Percentiles rank a stretch among this genome's conserved stretches.
Evolutionary conservation across 2,888 invertebrate genomes (phyloP).

Genomic region (Venusia cambrica): DNA sequence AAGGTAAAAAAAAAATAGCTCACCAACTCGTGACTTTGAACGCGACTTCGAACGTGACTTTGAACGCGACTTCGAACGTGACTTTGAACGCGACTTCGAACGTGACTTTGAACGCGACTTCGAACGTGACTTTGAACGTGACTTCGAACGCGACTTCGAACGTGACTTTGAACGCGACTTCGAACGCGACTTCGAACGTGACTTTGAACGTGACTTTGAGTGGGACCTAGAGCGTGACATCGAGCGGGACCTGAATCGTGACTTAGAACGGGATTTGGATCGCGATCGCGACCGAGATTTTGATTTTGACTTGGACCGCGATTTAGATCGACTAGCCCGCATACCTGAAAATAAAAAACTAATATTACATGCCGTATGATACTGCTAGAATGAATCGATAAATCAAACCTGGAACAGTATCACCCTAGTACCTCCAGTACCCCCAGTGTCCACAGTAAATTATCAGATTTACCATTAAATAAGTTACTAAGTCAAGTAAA

Average conservation of each 20-base stretch:
- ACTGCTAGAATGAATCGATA: no score
- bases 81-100: constrained; percentile 35
- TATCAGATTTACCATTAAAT: no score
- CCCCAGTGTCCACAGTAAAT: no score
- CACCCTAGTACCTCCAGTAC: background rate
- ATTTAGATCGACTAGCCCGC: constrained; percentile 39
- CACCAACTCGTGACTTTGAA: constrained; percentile 38
- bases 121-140: constrained; percentile 36
- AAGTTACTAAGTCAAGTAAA: no score
- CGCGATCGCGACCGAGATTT: constrained; percentile 35
- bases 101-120: constrained; percentile 47
- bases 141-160: constrained; percentile 33
- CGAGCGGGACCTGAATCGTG: constrained; percentile 37
- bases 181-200: constrained; percentile 25
- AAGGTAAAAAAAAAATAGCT: no score
- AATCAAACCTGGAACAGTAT: no score
- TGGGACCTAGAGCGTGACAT: constrained; percentile 34
- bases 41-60: constrained; percentile 26
- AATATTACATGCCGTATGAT: no score
- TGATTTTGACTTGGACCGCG: constrained; percentile 34
- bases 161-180: constrained; percentile 10
- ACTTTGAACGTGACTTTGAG: constrained; percentile 31
- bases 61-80: constrained; percentile 11
- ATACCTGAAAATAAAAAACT: constrained; percentile 27
- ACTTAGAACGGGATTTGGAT: constrained; percentile 35